phyloP scores from a whole-genome alignment of 2,797 vertebrate species.

The Silurus lanzhouensis region DNA sequence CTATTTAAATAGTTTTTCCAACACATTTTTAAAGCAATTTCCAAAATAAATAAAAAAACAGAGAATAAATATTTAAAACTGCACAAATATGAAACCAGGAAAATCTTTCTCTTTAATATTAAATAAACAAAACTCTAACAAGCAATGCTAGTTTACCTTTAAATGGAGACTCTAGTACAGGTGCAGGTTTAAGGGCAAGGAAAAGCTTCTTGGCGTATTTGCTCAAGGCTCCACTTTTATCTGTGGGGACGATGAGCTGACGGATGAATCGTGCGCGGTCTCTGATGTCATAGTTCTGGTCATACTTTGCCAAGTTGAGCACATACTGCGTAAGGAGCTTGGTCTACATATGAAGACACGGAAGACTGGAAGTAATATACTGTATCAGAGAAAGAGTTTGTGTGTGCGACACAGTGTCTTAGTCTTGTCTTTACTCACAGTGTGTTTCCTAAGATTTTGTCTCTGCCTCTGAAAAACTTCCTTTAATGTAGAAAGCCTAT shows the following conservation, averaged over 20 bases:
- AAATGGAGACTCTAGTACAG: slow-evolving; percentile 94
- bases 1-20: background rate
- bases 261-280: slow-evolving; percentile 96
- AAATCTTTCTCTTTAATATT: background rate
- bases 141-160: slow-evolving; percentile 80
- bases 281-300: slow-evolving; percentile 98
- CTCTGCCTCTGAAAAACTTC: background rate
- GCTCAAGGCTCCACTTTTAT: slow-evolving; percentile 93
- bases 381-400: background rate
- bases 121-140: background rate
- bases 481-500: background rate
- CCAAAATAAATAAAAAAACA: background rate
- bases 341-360: slow-evolving; percentile 73
- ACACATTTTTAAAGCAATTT: background rate
- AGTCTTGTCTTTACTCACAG: background rate
- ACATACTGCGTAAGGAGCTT: slow-evolving; percentile 97
- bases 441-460: background rate
- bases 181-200: slow-evolving; percentile 94
- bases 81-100: background rate
- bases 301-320: slow-evolving; percentile 96
- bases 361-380: background rate
- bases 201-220: slow-evolving; percentile 98
- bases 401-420: background rate
- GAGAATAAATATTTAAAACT: background rate
- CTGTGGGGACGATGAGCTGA: slow-evolving; percentile 94